A percentile compares a stretch with the other conserved stretches of the same genome.
Conservation (phyloP, 1,140 invertebrate species). For the Doryteuthis pealeii region DNA sequence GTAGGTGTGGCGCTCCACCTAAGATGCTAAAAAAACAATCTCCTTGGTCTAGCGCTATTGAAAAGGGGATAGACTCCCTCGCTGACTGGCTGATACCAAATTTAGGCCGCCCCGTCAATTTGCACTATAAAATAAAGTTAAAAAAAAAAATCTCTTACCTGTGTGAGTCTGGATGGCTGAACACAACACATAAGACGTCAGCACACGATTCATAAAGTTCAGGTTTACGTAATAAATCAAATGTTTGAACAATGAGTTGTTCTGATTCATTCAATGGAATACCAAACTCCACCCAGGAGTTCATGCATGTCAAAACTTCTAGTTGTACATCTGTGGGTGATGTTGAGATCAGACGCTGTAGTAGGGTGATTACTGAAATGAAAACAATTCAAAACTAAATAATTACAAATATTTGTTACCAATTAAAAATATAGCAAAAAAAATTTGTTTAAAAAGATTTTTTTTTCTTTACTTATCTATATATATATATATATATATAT, state of each 20-base stretch:
- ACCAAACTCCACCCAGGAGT: slow-evolving; percentile 68
- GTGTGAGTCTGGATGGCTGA: slow-evolving; percentile 65
- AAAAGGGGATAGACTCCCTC: no score
- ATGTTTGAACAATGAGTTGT: slow-evolving; percentile 56
- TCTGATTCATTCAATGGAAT: slow-evolving; percentile 51
- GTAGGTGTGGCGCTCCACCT: no score
- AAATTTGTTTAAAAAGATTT: no score
- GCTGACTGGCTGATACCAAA: no score
- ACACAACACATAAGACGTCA: slow-evolving; percentile 66
- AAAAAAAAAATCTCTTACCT: slow-evolving; percentile 42
- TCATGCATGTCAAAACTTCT: slow-evolving; percentile 66
- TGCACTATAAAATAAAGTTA: no score
- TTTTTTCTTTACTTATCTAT: no score
- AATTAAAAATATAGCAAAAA: no score
- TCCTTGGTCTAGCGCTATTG: no score
- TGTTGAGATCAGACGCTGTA: slow-evolving; percentile 37
- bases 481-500: no score
- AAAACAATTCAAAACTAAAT: slow-evolving; percentile 28
- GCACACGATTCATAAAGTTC: slow-evolving; percentile 67
- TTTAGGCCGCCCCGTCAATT: no score
- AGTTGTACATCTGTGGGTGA: slow-evolving; percentile 50
- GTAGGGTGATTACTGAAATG: slow-evolving; percentile 54
- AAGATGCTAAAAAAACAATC: no score
- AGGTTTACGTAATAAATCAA: slow-evolving; percentile 53
- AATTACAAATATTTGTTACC: no score